These are phyloP conservation scores for Leptinotarsa tumamoca DNA, from an alignment of 2,888 invertebrate genomes.

Conservation along the genomic window DNA sequence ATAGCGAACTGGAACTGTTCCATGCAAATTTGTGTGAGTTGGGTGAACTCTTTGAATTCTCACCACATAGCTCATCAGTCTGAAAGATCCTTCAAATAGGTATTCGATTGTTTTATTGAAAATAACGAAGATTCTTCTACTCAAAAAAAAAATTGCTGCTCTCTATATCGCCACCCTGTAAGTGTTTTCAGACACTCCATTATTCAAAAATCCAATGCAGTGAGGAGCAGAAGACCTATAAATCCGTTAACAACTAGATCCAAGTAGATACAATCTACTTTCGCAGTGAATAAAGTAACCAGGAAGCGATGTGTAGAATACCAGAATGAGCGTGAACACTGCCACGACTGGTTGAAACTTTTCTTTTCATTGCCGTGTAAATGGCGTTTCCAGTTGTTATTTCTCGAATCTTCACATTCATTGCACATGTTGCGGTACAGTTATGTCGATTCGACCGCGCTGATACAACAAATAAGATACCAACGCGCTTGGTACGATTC, in stretches of 20 bases:
- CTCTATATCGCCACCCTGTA: too few species aligned
- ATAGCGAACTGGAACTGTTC: too few species aligned
- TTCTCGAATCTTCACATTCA: conserved; percentile 28
- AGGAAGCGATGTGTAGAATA: conserved; percentile 11
- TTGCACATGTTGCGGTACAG: conserved; percentile 31
- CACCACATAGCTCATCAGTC: too few species aligned
- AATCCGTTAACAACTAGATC: not conserved
- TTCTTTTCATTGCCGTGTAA: conserved; percentile 32
- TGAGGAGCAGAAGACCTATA: not conserved
- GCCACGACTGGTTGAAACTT: conserved; percentile 22
- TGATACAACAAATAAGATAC: conserved; percentile 24
- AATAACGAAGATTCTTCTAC: too few species aligned
- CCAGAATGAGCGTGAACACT: conserved; percentile 15
- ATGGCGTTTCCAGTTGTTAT: conserved; percentile 27
- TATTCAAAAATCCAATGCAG: not conserved
- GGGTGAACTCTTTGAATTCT: too few species aligned
- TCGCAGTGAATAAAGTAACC: not conserved
- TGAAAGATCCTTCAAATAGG: too few species aligned
- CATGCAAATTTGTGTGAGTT: too few species aligned
- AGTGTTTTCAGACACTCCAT: too few species aligned
- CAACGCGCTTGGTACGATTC: not conserved
- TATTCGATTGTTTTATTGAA: too few species aligned
- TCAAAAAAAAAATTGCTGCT: too few species aligned
- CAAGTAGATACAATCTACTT: not conserved
- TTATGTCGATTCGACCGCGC: conserved; percentile 21